Base-by-base conservation (phyloP, 2,113 vertebrate genomes). In the Ciconia stormi region DNA sequence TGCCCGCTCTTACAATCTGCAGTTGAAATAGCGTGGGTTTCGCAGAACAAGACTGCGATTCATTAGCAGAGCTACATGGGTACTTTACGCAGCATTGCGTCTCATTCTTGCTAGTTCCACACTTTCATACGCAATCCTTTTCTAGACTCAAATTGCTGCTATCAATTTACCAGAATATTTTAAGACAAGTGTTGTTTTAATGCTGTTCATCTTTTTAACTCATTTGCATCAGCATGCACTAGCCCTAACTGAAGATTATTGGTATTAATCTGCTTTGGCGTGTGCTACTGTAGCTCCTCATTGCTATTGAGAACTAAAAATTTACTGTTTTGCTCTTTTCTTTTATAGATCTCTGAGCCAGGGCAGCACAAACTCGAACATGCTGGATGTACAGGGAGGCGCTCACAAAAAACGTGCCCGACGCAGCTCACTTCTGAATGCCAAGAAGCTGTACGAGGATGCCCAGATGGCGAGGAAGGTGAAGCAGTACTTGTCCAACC, bases 391-490 rank as follows among this genome's bases (percentile, higher is more conserved):
- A 27, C 99, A 99, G 92, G 99, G 98, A 65, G 98, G 99, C 0
- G 99, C 98, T 38, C 99, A 99, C 94, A 99, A 99, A 95, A 99
- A 99, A 94, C 98, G 99, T 2, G 99, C 99, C 9, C 98, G 99
- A 1, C 99, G 99, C 92, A 99, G 99, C 97, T 99, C 99, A 0
- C 98, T 99, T 1, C 99, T 99, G 20, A 99, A 99, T 2, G 99
- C 99, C 71, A 99, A 99, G 98, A 99, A 99, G 94, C 98, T 99
- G 7, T 99, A 99, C 1, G 99, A 99, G 95, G 99, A 99, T 34
- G 99, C 99, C 5, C 99, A 99, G 95, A 99, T 99, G 99, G 99
- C 99, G 1, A 98, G 99, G 55, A 99, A 99, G 97, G 99, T 99
- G 83, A 99, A 99, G 97, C 99, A 99, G 92, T 99, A 99, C 97